These are phyloP conservation scores for cattle (Bos taurus) DNA, from an alignment of 2,113 vertebrate genomes.

Conservation along the genomic window ARS-UCD2.0 NC_037349.1:56073001-56073500, in stretches of 20 bases:
- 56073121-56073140: not conserved
- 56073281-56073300: not conserved
- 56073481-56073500: not conserved
- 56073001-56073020: not conserved
- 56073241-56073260: accelerated
- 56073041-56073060: not conserved
- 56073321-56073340: not conserved
- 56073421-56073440: not conserved
- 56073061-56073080: not conserved
- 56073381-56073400: not conserved
- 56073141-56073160: not conserved
- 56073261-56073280: not conserved
- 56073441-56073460: not conserved
- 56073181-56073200: not conserved
- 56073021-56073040: not conserved
- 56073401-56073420: not conserved
- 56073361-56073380: not conserved
- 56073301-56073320: not conserved
- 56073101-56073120: not conserved
- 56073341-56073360: not conserved
- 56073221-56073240: not conserved
- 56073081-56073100: not conserved
- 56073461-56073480: not conserved
- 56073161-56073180: not conserved
- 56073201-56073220: not conserved